Evolutionary conservation across 35 echinoderm and acorn worm genomes (phyloP).

Genomic region (Apostichopus japonicus): DNA sequence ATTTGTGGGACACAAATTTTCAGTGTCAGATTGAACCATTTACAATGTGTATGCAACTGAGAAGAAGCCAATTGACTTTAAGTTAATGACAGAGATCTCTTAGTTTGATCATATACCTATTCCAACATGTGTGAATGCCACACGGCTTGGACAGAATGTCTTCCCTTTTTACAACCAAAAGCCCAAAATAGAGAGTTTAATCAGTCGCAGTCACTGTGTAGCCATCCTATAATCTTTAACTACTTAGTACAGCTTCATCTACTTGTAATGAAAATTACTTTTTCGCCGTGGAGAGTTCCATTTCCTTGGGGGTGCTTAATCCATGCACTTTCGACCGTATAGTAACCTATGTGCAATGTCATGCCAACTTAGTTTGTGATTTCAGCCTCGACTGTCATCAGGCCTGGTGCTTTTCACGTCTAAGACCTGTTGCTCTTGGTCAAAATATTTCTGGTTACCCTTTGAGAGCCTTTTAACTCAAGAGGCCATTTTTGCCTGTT

Average conservation of each 20-base stretch:
- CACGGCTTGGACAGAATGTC: too few relatives aligned
- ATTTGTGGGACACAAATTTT: too few relatives aligned
- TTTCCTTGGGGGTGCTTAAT: background rate
- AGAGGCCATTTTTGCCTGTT: constrained; percentile 1
- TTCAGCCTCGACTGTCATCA: background rate
- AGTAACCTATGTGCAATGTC: background rate
- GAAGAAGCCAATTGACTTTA: too few relatives aligned
- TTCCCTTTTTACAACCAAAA: too few relatives aligned
- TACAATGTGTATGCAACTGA: too few relatives aligned
- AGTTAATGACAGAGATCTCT: too few relatives aligned
- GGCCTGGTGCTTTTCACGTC: background rate
- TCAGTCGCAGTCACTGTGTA: too few relatives aligned
- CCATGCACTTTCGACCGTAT: background rate
- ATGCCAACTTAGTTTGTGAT: background rate
- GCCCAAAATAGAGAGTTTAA: too few relatives aligned
- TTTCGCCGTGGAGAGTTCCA: background rate
- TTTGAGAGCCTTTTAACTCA: background rate
- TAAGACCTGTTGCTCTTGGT: background rate
- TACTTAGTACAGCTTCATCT: background rate
- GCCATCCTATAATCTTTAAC: background rate
- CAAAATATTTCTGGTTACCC: background rate
- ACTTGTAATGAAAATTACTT: background rate
- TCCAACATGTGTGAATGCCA: too few relatives aligned
- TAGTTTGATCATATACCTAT: too few relatives aligned
- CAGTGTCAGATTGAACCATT: too few relatives aligned